These are phyloP conservation scores for Dynastes tityus DNA, from an alignment of 2,888 invertebrate genomes.

Conservation along the genomic window DNA sequence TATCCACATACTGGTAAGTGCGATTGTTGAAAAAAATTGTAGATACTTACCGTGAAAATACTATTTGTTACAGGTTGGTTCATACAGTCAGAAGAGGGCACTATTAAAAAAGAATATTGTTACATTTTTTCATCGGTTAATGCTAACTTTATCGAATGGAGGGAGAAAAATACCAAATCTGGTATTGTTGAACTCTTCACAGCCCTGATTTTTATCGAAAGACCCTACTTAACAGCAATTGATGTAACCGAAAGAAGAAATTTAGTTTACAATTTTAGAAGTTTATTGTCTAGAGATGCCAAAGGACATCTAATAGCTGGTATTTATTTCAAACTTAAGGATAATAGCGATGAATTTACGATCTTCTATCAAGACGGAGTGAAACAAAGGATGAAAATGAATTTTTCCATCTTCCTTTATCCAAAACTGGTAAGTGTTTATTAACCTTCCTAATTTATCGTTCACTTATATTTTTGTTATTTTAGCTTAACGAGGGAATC, in stretches of 20 bases:
- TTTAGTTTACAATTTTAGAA: conserved; percentile 87
- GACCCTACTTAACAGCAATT: conserved; percentile 85
- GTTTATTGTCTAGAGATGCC: conserved; percentile 85
- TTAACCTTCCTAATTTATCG: neutral
- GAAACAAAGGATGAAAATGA: conserved; percentile 82
- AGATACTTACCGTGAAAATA: neutral
- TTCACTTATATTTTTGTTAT: conserved; percentile 51
- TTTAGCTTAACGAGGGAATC: conserved; percentile 77
- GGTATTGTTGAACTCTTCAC: conserved; percentile 73
- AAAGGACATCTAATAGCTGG: conserved; percentile 89
- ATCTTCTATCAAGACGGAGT: conserved; percentile 82
- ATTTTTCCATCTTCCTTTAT: conserved; percentile 80
- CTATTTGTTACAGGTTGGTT: conserved; percentile 80
- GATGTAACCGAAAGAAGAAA: conserved; percentile 92
- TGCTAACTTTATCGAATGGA: conserved; percentile 88
- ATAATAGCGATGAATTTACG: conserved; percentile 77
- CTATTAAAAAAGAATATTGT: conserved; percentile 87
- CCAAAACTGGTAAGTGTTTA: conserved; percentile 72
- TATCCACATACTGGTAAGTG: conserved; percentile 88
- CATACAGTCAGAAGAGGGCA: conserved; percentile 84
- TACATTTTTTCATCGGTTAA: conserved; percentile 82
- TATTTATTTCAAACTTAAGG: conserved; percentile 85
- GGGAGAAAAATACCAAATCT: conserved; percentile 82
- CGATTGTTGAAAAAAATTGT: neutral
- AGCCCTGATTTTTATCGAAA: conserved; percentile 85